A percentile compares a stretch with the other conserved stretches of the same genome.
Conservation (phyloP, 1,140 invertebrate genomes). For the Apis mellifera region DNA sequence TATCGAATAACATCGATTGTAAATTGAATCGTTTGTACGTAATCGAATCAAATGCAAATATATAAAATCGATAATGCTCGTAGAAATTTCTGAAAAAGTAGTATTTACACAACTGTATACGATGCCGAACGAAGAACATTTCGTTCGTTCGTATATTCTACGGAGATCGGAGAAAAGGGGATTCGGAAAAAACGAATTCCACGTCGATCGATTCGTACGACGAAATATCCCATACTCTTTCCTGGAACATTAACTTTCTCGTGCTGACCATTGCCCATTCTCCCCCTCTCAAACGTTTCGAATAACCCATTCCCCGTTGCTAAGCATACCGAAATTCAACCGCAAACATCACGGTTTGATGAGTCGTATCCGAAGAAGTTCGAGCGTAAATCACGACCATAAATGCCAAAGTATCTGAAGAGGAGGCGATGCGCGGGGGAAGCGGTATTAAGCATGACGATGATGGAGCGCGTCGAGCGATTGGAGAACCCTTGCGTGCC, state of each 20-base stretch:
- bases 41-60: too few relatives aligned
- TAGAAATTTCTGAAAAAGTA: too few relatives aligned
- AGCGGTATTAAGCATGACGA: neutral
- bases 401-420: constrained; percentile 4
- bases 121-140: too few relatives aligned
- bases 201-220: neutral
- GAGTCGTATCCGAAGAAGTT: constrained; percentile 15
- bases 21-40: too few relatives aligned
- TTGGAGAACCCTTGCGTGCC: constrained; percentile 18
- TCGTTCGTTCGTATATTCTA: too few relatives aligned
- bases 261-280: too few relatives aligned
- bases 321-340: neutral
- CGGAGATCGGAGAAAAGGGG: too few relatives aligned
- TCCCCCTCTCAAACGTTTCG: neutral
- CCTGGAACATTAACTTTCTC: neutral
- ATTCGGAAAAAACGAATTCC: neutral
- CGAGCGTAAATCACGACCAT: constrained; percentile 24
- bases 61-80: too few relatives aligned
- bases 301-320: too few relatives aligned
- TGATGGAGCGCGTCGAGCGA: neutral
- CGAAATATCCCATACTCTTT: neutral
- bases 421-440: neutral
- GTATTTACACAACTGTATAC: too few relatives aligned
- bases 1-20: too few relatives aligned
- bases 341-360: neutral